A percentile compares a stretch with the other conserved stretches of the same genome.
Conservation (phyloP, 2,113 vertebrate genomes). For the Bostrychus sinensis region DNA sequence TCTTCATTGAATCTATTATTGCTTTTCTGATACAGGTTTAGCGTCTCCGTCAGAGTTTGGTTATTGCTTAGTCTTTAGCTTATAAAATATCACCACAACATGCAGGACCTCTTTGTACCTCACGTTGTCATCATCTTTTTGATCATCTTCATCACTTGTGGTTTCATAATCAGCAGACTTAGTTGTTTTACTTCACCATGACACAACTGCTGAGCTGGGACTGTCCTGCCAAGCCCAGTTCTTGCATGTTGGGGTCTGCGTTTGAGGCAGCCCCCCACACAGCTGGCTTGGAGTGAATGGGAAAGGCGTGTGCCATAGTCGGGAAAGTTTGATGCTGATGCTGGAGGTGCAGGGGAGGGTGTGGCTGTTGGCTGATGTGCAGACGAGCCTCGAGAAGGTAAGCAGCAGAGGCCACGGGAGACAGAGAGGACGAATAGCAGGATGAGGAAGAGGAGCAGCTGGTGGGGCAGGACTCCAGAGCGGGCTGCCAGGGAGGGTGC, state of each 20-base stretch:
- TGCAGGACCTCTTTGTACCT: constrained; percentile 25
- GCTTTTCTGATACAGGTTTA: constrained; percentile 62
- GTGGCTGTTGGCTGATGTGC: constrained; percentile 82
- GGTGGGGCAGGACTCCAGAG: constrained; percentile 52
- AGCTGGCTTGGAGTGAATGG: constrained; percentile 76
- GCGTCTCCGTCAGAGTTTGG: constrained; percentile 69
- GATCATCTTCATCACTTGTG: constrained; percentile 19
- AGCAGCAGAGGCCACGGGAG: constrained; percentile 86
- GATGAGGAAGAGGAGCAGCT: constrained; percentile 56
- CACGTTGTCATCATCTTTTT: constrained; percentile 39
- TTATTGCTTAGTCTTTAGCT: constrained; percentile 81
- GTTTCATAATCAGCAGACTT: constrained; percentile 7
- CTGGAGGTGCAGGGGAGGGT: constrained; percentile 57
- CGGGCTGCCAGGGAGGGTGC: constrained; percentile 67
- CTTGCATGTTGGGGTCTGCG: constrained; percentile 65
- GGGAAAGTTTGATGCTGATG: constrained; percentile 62
- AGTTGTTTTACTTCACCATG: constrained; percentile 85
- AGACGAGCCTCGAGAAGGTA: constrained; percentile 88
- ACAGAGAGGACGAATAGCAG: constrained; percentile 79
- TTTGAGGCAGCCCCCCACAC: constrained; percentile 81
- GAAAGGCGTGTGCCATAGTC: constrained; percentile 46
- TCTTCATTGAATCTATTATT: constrained; percentile 72
- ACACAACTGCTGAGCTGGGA: constrained; percentile 85
- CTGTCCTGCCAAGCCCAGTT: constrained; percentile 63
- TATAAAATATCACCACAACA: constrained; percentile 52